Evolutionary conservation across 1,140 invertebrate species (phyloP).

Genomic region (Pygmarrhopalites habei): DNA sequence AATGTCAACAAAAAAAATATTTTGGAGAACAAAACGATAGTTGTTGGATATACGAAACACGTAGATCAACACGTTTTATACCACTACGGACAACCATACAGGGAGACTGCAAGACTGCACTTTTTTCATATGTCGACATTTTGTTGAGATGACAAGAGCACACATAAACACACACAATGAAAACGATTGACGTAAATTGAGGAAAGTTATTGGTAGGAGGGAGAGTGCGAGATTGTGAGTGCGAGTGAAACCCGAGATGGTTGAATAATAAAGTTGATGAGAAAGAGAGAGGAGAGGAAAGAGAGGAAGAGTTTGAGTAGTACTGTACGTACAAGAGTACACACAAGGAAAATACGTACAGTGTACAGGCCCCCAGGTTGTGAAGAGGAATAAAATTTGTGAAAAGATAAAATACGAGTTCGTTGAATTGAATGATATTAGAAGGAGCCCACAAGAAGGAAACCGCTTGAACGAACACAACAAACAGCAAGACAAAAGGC

Average conservation of each 20-base stretch:
- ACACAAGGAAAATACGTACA: not conserved
- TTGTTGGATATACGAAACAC: too few relatives aligned
- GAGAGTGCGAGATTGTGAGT: constrained; percentile 6
- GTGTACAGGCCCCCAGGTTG: not conserved
- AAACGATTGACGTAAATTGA: not conserved
- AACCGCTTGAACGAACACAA: constrained; percentile 21
- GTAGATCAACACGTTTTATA: too few relatives aligned
- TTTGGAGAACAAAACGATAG: too few relatives aligned
- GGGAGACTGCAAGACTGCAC: too few relatives aligned
- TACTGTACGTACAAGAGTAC: not conserved
- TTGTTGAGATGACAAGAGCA: too few relatives aligned
- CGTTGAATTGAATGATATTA: constrained; percentile 30
- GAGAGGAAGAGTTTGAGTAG: constrained; percentile 12
- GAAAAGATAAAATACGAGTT: constrained; percentile 27
- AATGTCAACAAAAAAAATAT: too few relatives aligned
- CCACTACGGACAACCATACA: too few relatives aligned
- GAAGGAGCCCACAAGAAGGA: constrained; percentile 27
- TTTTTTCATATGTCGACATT: too few relatives aligned
- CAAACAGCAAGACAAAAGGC: constrained; percentile 29
- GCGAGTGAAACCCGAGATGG: constrained; percentile 9
- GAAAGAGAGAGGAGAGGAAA: constrained; percentile 14
- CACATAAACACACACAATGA: too few relatives aligned
- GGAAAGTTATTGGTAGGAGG: not conserved
- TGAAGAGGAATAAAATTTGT: constrained; percentile 24
- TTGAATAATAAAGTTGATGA: not conserved